Evolutionary conservation across 1,140 invertebrate genomes (phyloP), one percentile per base, ranked within the genome.

Genomic region (Idris sp.): DNA sequence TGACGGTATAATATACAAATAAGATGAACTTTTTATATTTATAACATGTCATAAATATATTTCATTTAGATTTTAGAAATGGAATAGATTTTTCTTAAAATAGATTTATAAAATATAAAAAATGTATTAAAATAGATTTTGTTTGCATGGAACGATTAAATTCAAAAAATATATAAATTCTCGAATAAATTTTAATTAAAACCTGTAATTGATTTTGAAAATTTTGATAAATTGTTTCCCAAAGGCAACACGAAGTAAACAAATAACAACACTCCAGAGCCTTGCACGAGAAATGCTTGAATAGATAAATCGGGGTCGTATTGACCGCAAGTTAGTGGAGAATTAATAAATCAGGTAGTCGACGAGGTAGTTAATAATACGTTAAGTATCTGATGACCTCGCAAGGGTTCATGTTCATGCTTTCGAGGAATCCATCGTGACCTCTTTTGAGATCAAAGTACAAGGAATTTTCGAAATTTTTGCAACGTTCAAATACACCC

Each of bases 401-500:
- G 19, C 9, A 16, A 1, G 13, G 31, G 53, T 44, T 68, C 44
- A 51, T 2, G 64, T 68, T 68, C 44, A 43, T 31, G 31, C 33
- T 35, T 15, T 0, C 11, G 9, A 36, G 13, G 28, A 43, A 56
- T 19, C 33, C 33, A 26, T 19, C 15, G n/a, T n/a, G n/a, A n/a
- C n/a, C n/a, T n/a, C n/a, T n/a, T n/a, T n/a, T 31, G 41, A 35
- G 18, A 22, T 54, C 46, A 51, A 69, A 33, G 33, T 40, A 35
- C 56, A 46, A 22, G 36, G 15, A 31, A 48, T 56, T 59, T 53
- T 67, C 41, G 41, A 67, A 67, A 64, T 53, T 48, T 62, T 62
- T 19, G 31, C 59, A 43, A 15, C 14, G 28, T 9, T 33, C n/a
- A n/a, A n/a, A n/a, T n/a, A n/a, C n/a, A n/a, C n/a, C n/a, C n/a